These are phyloP conservation scores for Gnathonemus longibarbis DNA, from an alignment of 2,113 vertebrate genomes.

Conservation along the genomic window DNA sequence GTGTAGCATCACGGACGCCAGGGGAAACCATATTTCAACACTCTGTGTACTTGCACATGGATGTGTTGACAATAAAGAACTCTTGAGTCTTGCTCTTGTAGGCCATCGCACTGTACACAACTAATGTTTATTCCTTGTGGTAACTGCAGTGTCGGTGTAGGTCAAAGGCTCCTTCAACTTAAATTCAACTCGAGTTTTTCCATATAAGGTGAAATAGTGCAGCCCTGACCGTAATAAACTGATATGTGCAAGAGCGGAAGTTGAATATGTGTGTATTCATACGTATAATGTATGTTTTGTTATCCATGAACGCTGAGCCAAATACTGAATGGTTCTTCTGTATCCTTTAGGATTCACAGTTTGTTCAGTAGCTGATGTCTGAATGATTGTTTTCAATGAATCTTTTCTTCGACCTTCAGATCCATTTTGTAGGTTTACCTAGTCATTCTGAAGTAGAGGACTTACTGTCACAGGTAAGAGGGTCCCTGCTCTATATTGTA, in stretches of 20 bases:
- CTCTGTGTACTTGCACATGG: not conserved
- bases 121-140: not conserved
- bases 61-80: not conserved
- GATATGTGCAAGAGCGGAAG: not conserved
- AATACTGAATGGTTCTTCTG: not conserved
- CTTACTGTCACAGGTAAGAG: slow-evolving; percentile 69
- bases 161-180: not conserved
- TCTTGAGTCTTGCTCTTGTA: not conserved
- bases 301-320: not conserved
- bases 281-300: not conserved
- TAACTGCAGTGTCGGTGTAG: not conserved
- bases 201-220: not conserved
- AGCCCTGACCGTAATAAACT: not conserved
- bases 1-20: not conserved
- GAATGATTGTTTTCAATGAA: not conserved
- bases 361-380: not conserved
- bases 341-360: not conserved
- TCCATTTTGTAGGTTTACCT: slow-evolving; percentile 81
- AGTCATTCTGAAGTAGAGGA: slow-evolving; percentile 64
- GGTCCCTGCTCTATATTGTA: not conserved
- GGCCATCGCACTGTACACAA: not conserved
- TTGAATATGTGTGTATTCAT: not conserved
- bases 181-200: not conserved
- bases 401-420: slow-evolving; percentile 52
- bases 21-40: not conserved